Evolutionary conservation across 1,140 invertebrate genomes (phyloP), one percentile per base, ranked within the genome.

Genomic region (Drosophila grimshawi): DNA sequence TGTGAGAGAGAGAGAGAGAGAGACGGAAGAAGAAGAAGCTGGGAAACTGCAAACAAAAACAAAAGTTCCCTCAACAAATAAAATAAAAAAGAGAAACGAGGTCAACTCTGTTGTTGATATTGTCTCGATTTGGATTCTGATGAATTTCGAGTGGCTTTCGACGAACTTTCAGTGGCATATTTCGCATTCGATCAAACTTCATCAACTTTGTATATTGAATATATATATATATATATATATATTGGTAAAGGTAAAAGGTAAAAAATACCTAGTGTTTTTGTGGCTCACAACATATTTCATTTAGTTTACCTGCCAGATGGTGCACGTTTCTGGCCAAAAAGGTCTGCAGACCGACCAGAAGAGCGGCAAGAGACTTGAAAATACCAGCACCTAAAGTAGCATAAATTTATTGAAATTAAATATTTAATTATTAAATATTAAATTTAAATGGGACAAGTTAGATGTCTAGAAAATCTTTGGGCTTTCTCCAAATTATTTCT

Each of bases 11-110:
- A 52, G 30, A 33, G 8, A n/a, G 51, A 32, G 30, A 4, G 27
- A 35, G 41, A 59, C 19, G 70, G 33, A 39, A 55, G 55, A 19
- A 63, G 7, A 10, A 60, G 43, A 81, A 57, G 70, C 60, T 43
- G 49, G 71, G 48, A 59, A 65, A 57, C 43, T 72, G 76, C 76
- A 76, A 76, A 76, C 62, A 76, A 78, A 78, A 72, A 67, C 67
- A 79, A 79, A 76, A 78, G 66, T 78, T 62, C n/a, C 41, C 33
- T 37, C 51, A 52, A n/a, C 51, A 46, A 64, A 19, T 7, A 35
- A 43, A 19, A 61, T 48, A 46, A 39, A 55, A 57, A 71, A n/a
- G 49, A 51, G 39, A 68, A 74, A 69, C 52, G 71, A 75, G 71
- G 71, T 75, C 71, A 75, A 62, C 49, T 53, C 49, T n/a, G 49